These are phyloP conservation scores for Tamandua tetradactyla DNA, from an alignment of 2,797 vertebrate species.

Conservation along the genomic window DNA sequence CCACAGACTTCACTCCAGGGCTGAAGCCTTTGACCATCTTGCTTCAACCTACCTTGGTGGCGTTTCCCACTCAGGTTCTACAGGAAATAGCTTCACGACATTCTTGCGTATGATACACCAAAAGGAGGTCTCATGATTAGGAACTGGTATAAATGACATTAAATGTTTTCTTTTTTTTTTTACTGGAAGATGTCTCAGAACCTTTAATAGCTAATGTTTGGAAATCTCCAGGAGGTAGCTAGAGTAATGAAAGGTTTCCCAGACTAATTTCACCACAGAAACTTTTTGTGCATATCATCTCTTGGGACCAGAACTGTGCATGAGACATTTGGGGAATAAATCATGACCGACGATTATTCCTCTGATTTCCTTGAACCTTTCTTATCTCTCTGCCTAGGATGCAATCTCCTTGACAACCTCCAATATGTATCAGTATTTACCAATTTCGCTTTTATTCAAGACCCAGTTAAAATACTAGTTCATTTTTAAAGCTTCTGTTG, in stretches of 20 bases:
- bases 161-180: not conserved
- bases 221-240: not conserved
- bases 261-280: slow-evolving; percentile 30
- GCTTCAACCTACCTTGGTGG: not conserved
- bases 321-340: not conserved
- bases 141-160: not conserved
- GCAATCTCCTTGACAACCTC: not conserved
- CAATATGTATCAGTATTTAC: not conserved
- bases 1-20: not conserved
- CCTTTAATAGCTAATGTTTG: not conserved
- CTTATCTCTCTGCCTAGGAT: not conserved
- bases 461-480: slow-evolving; percentile 34
- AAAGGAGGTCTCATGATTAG: not conserved
- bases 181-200: not conserved
- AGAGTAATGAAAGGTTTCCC: not conserved
- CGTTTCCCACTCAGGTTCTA: not conserved
- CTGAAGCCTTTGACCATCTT: not conserved
- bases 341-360: not conserved
- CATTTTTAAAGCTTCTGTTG: slow-evolving; percentile 18
- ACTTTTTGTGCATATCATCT: not conserved
- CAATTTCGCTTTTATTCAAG: not conserved
- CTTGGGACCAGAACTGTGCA: not conserved
- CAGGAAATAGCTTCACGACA: not conserved
- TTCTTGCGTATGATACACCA: not conserved
- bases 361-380: not conserved